Conservation (phyloP, 2,113 vertebrate genomes). For the Anguilla japonica region DNA sequence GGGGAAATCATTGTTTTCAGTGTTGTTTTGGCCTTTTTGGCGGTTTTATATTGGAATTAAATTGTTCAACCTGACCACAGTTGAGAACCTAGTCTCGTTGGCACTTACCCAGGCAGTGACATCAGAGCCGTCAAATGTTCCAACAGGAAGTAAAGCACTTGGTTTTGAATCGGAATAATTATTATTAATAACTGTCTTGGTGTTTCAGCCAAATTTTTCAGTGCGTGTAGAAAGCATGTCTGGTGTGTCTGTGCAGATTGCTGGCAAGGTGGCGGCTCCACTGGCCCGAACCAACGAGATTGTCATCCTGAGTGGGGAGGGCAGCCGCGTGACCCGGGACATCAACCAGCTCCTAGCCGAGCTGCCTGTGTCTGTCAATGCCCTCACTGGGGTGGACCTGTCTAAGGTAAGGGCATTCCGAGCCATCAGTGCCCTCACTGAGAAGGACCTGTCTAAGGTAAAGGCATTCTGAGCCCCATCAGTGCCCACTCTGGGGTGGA, state of each 20-base stretch:
- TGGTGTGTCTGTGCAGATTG: conserved; percentile 71
- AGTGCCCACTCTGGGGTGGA: conserved; percentile 74
- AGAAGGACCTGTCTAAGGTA: conserved; percentile 89
- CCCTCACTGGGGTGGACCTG: conserved; percentile 89
- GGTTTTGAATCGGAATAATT: too few species aligned
- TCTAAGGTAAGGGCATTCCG: conserved; percentile 27
- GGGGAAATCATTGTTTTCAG: too few species aligned
- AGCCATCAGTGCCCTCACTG: conserved; percentile 84
- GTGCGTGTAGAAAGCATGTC: neutral
- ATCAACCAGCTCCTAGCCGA: conserved; percentile 86
- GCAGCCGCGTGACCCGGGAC: conserved; percentile 70
- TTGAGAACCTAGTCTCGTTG: too few species aligned
- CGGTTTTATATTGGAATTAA: neutral
- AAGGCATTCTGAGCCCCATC: conserved; percentile 29
- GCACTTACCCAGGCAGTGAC: neutral
- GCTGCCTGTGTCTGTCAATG: conserved; percentile 82
- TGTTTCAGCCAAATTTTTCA: neutral
- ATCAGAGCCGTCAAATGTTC: neutral
- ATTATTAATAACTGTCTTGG: neutral
- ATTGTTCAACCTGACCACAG: too few species aligned
- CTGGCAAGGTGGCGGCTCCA: conserved; percentile 83
- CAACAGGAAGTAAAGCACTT: neutral
- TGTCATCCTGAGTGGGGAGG: conserved; percentile 84
- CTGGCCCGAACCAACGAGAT: conserved; percentile 88
- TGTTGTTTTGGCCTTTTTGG: neutral